Conservation (phyloP, 1,140 invertebrate species). For the Protaetia brevitarsis region DNA sequence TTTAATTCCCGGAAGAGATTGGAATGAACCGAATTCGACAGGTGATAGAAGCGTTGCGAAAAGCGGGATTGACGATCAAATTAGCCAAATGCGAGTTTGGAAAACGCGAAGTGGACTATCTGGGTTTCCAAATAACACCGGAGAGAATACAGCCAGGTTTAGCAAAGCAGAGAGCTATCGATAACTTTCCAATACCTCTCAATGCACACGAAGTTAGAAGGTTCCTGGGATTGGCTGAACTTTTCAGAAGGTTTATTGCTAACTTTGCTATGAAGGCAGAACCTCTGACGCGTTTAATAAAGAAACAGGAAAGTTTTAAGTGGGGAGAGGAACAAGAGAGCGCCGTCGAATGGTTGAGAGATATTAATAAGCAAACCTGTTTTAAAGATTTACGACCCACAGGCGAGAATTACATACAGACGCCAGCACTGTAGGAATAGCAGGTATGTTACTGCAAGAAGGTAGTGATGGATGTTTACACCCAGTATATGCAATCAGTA, state of each 20-base stretch:
- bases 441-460: slow-evolving; percentile 7
- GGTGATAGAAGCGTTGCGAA: slow-evolving; percentile 28
- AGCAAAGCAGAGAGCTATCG: neutral
- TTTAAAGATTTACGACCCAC: slow-evolving; percentile 24
- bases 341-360: slow-evolving; percentile 20
- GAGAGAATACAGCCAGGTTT: slow-evolving; percentile 8
- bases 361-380: neutral
- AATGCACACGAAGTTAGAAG: slow-evolving; percentile 11
- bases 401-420: slow-evolving; percentile 43
- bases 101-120: slow-evolving; percentile 19
- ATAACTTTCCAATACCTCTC: neutral
- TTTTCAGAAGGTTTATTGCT: slow-evolving; percentile 37
- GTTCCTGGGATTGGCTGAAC: slow-evolving; percentile 39
- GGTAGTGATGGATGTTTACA: neutral
- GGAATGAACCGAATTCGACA: slow-evolving; percentile 30
- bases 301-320: slow-evolving; percentile 16
- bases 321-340: neutral
- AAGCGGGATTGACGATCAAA: slow-evolving; percentile 18
- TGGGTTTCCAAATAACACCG: slow-evolving; percentile 17
- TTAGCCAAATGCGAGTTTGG: slow-evolving; percentile 20
- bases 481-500: slow-evolving; percentile 15
- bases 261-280: slow-evolving; percentile 33
- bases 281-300: slow-evolving; percentile 27
- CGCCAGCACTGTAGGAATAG: slow-evolving; percentile 30
- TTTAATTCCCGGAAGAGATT: slow-evolving; percentile 29